Conservation (phyloP, 2,888 invertebrate genomes). For the Tetranychus piercei region DNA sequence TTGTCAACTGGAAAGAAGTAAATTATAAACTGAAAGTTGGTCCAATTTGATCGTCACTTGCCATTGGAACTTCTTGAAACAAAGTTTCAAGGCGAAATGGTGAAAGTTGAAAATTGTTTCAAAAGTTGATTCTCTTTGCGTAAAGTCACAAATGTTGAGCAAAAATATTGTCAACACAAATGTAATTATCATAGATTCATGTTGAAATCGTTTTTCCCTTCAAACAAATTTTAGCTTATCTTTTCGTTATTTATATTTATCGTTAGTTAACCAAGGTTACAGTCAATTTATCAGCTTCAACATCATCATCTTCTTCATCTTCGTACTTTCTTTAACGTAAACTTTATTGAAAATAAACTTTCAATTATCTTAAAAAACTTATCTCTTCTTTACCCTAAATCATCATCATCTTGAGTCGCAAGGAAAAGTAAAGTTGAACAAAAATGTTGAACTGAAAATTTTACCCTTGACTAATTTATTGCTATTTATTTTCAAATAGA, state of each 20-base stretch:
- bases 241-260: not conserved
- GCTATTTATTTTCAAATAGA: not conserved
- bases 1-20: not conserved
- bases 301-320: not conserved
- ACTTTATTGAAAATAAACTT: not conserved
- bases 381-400: not conserved
- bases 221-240: not conserved
- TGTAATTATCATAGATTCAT: not conserved
- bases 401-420: not conserved
- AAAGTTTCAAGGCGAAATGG: not conserved
- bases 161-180: not conserved
- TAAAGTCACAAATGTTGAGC: not conserved
- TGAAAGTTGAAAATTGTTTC: not conserved
- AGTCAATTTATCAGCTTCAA: not conserved
- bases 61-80: not conserved
- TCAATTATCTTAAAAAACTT: not conserved
- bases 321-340: not conserved
- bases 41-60: too few relatives aligned
- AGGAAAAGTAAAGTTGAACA: not conserved
- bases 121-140: too few relatives aligned
- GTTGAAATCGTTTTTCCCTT: not conserved
- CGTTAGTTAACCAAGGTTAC: not conserved
- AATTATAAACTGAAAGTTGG: not conserved
- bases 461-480: not conserved
- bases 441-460: not conserved